phyloP scores from a whole-genome alignment of 2,797 vertebrate species.

The Spondyliosoma cantharus region DNA sequence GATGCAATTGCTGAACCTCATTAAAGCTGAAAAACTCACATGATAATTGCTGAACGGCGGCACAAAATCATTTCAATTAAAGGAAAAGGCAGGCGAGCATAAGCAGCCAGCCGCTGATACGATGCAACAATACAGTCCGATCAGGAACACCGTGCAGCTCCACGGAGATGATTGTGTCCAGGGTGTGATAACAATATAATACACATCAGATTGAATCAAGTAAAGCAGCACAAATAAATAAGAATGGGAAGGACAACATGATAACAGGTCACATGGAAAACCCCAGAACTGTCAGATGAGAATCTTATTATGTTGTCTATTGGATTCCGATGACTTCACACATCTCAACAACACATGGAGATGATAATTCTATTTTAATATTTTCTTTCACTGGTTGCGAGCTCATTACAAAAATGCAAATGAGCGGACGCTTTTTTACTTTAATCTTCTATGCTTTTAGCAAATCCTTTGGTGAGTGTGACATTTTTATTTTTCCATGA shows the following conservation, averaged over 20 bases:
- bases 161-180: not conserved
- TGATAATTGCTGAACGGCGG: not conserved
- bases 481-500: conserved; percentile 33
- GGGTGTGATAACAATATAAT: conserved; percentile 19
- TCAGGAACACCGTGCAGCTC: not conserved
- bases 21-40: not conserved
- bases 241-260: conserved; percentile 1
- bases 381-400: conserved; percentile 19
- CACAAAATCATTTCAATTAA: not conserved
- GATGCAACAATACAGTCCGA: not conserved
- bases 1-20: not conserved
- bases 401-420: conserved; percentile 61
- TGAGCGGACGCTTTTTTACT: conserved; percentile 20
- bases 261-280: conserved; percentile 6
- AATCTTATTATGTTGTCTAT: conserved; percentile 36
- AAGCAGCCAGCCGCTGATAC: not conserved
- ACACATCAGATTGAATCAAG: conserved; percentile 20
- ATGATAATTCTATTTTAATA: conserved; percentile 53
- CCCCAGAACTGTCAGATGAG: not conserved
- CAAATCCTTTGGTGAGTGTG: conserved; percentile 27
- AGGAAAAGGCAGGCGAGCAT: not conserved
- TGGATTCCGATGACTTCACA: conserved; percentile 48
- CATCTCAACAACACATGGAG: conserved; percentile 42
- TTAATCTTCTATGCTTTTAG: not conserved
- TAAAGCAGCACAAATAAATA: conserved; percentile 8